A percentile compares a stretch with the other conserved stretches of the same genome.
Evolutionary conservation across 2,888 invertebrate genomes (phyloP).

Genomic region (Tortrix viridana): DNA sequence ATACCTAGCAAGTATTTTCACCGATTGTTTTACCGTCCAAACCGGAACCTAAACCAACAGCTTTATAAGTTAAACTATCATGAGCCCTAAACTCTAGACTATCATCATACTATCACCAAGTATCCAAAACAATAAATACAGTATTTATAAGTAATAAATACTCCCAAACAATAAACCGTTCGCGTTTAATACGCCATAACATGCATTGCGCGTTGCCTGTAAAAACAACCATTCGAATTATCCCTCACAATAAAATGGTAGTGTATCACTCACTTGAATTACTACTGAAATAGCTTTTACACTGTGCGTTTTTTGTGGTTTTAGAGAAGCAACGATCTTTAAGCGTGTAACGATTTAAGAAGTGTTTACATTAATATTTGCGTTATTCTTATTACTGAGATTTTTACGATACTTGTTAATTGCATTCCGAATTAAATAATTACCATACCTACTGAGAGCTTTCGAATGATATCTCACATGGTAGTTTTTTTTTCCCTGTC

Average conservation of each 20-base stretch:
- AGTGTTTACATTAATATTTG: too few relatives aligned
- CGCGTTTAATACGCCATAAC: conserved; percentile 62
- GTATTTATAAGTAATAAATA: conserved; percentile 38
- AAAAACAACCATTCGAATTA: conserved; percentile 77
- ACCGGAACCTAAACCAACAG: too few relatives aligned
- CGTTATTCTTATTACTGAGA: too few relatives aligned
- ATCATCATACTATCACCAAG: not conserved
- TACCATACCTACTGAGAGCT: too few relatives aligned
- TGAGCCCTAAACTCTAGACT: not conserved
- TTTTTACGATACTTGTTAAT: too few relatives aligned
- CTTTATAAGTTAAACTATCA: not conserved
- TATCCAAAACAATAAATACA: conserved; percentile 19
- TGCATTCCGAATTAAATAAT: too few relatives aligned
- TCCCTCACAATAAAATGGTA: conserved; percentile 71
- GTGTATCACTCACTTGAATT: conserved; percentile 78
- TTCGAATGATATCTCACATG: too few relatives aligned
- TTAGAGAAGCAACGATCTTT: too few relatives aligned
- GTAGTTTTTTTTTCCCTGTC: too few relatives aligned
- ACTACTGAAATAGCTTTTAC: conserved; percentile 49
- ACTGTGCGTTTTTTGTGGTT: conserved; percentile 41
- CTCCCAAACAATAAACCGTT: conserved; percentile 38
- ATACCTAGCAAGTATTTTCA: too few relatives aligned
- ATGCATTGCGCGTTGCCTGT: conserved; percentile 56
- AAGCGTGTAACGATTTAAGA: too few relatives aligned
- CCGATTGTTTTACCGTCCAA: too few relatives aligned